Evolutionary conservation across 2,888 invertebrate genomes (phyloP).

Genomic region (Tiliacea aurago): DNA sequence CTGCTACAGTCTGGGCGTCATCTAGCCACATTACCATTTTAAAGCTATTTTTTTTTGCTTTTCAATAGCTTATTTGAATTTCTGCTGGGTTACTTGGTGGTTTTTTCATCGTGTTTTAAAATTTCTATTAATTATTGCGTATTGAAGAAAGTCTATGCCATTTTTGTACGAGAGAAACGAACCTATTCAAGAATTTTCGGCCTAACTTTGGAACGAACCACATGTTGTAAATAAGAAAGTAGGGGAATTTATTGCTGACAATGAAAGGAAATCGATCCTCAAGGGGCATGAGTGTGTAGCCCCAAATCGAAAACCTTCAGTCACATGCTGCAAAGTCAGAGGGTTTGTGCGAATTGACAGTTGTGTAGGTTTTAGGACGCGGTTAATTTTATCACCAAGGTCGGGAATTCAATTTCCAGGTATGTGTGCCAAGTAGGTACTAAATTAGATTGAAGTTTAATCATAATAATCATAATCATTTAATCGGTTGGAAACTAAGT

Average conservation of each 20-base stretch:
- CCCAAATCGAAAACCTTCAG: constrained; percentile 72
- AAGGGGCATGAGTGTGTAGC: constrained; percentile 63
- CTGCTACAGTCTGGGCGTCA: not conserved
- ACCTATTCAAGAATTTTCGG: constrained; percentile 32
- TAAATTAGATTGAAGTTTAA: not conserved
- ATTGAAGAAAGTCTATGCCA: constrained; percentile 12
- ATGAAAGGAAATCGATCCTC: constrained; percentile 73
- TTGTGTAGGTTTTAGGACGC: constrained; percentile 38
- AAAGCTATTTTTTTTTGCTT: constrained; percentile 12
- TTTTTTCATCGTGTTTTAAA: constrained; percentile 55
- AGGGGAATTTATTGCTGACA: constrained; percentile 73
- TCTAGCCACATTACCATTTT: constrained; percentile 11
- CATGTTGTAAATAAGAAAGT: constrained; percentile 64
- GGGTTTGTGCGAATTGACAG: constrained; percentile 53
- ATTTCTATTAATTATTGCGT: constrained; percentile 49
- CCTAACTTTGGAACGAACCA: constrained; percentile 41
- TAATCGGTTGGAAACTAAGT: too few relatives aligned
- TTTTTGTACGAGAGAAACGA: constrained; percentile 18
- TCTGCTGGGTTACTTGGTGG: constrained; percentile 25
- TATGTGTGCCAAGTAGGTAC: not conserved
- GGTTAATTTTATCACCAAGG: constrained; percentile 27
- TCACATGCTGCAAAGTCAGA: constrained; percentile 65
- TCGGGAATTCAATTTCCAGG: constrained; percentile 24
- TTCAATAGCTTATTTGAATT: constrained; percentile 38
- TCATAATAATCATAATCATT: too few relatives aligned